These are phyloP conservation scores for Mesoclemmys tuberculata DNA, from an alignment of 2,113 vertebrate species.

Conservation along the genomic window DNA sequence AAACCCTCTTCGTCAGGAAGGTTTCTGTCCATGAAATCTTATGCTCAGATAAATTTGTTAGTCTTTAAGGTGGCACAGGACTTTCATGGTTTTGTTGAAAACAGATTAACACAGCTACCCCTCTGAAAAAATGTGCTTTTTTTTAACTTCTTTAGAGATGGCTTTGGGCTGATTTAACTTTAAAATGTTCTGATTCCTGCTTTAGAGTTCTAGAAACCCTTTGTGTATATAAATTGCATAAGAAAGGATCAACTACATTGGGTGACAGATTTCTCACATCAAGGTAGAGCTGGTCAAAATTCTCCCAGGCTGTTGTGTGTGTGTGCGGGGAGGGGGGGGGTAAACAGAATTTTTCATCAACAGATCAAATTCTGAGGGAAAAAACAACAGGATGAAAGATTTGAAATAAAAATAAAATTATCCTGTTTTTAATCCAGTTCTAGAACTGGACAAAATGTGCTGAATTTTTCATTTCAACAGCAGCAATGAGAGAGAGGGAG, in stretches of 20 bases:
- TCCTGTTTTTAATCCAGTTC: background rate
- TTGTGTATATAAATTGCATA: background rate
- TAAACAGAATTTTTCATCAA: background rate
- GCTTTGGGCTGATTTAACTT: background rate
- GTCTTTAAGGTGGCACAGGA: too few relatives aligned
- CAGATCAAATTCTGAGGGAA: background rate
- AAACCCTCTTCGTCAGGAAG: too few relatives aligned
- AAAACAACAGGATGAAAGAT: background rate
- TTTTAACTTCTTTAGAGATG: background rate
- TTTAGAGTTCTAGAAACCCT: background rate
- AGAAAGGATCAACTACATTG: background rate
- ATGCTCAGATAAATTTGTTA: too few relatives aligned
- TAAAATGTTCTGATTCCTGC: background rate
- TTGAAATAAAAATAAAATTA: background rate
- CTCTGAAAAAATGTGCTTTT: too few relatives aligned
- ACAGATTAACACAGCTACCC: too few relatives aligned
- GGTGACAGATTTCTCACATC: background rate
- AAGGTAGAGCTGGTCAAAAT: background rate
- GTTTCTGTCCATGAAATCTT: too few relatives aligned
- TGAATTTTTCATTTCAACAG: background rate
- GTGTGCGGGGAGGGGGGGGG: too few relatives aligned
- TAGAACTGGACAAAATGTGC: background rate
- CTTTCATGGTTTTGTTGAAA: too few relatives aligned
- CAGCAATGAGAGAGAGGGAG: background rate
- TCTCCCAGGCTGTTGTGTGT: background rate